Percentiles rank a stretch among this genome's conserved stretches.
Conservation (phyloP, 2,797 vertebrate species). For the Eremophila alpestris region DNA sequence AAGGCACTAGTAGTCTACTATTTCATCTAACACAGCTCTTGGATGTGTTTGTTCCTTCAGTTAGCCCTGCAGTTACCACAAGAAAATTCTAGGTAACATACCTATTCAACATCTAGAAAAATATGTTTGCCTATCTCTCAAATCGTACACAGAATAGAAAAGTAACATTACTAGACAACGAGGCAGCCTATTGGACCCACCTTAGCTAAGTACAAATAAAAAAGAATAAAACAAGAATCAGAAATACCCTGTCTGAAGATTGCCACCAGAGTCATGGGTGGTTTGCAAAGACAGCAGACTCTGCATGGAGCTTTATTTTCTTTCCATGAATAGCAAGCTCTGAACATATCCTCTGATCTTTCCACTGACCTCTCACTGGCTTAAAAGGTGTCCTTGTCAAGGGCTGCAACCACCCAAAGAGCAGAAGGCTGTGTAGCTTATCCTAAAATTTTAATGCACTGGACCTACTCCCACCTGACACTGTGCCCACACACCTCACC, state of each 20-base stretch:
- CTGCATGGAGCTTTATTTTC: neutral
- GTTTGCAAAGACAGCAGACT: neutral
- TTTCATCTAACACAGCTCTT: neutral
- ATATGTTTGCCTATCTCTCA: neutral
- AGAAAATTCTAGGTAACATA: neutral
- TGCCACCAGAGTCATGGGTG: neutral
- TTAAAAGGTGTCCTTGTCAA: neutral
- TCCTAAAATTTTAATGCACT: neutral
- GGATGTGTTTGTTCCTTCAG: neutral
- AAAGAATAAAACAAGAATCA: neutral
- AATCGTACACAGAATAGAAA: neutral
- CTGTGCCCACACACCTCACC: neutral
- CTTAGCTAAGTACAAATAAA: neutral
- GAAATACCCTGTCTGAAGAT: neutral
- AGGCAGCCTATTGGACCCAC: neutral
- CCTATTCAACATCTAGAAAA: neutral
- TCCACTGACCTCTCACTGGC: neutral
- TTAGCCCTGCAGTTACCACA: neutral
- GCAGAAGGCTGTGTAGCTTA: rapidly evolving
- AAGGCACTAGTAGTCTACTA: neutral
- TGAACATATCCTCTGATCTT: neutral
- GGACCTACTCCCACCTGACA: neutral
- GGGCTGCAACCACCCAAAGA: neutral
- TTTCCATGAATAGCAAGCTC: neutral
- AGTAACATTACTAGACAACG: neutral